Evolutionary conservation across 2,797 vertebrate species (phyloP), one percentile per base, ranked within the genome.

Genomic region (Cynopterus sphinx): DNA sequence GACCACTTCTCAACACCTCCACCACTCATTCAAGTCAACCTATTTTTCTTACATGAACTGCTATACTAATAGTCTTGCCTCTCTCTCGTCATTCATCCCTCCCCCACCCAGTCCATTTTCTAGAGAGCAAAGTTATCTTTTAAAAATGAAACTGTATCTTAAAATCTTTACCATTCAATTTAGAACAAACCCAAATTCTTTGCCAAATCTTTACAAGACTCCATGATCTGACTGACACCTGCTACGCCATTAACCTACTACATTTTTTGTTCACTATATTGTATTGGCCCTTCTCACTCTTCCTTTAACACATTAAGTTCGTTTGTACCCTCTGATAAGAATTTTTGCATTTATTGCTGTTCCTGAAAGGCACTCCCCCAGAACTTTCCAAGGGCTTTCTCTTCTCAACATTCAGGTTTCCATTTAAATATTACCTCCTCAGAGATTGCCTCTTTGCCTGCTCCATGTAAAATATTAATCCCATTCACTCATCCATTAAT

Each of bases 121-220:
- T 82, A 73, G 13, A 71, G 1, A 90, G 21, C 51, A 67, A 96
- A 92, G 22, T 63, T 3, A 83, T 68, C 17, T 59, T 86, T 61
- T 91, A 81, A 92, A 94, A 86, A 73, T 68, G 21, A 91, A 89
- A 87, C 5, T 24, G 12, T 39, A 94, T 28, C 39, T 83, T 91
- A 73, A 90, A 94, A 81, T 71, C 57, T 55, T 61, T 91, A 33
- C n/a, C 63, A 89, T 61, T 68, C 78, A 84, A 75, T 28, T 85
- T 75, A 65, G 57, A 92, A 43, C 75, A 61, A 73, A 89, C 49
- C 43, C 28, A 90, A 91, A 86, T 36, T 78, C 21, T 86, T 86
- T 33, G 81, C 28, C 26, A 26, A 46, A 82, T 77, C 31, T 86
- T 94, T 55, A 49, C 3, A 61, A 79, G 24, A 36, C 8, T 89